phyloP scores from a whole-genome alignment of 2,888 invertebrate genomes.

The Antheraea assamensis region DNA sequence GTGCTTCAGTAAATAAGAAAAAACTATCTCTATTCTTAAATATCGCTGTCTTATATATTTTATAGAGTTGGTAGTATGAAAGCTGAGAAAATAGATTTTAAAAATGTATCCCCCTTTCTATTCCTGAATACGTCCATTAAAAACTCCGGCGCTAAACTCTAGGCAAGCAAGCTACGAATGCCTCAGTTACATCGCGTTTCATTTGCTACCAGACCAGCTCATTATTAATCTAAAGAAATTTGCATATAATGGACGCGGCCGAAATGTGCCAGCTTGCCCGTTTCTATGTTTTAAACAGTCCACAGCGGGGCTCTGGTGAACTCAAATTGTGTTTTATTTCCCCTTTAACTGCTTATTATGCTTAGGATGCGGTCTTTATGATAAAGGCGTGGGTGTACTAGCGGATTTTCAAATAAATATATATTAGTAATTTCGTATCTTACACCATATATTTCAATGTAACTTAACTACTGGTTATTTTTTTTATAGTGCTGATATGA shows the following conservation, averaged over 20 bases:
- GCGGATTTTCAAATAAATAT: neutral
- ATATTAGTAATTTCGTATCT: neutral
- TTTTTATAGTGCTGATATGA: too few relatives aligned
- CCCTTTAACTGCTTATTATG: constrained; percentile 41
- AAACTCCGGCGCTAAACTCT: constrained; percentile 16
- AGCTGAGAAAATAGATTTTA: neutral
- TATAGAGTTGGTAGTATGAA: neutral
- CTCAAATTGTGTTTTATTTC: constrained; percentile 43
- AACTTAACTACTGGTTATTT: too few relatives aligned
- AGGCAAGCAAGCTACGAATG: constrained; percentile 34
- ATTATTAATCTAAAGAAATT: constrained; percentile 60
- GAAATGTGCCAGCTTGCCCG: constrained; percentile 42
- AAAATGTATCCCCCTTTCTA: neutral
- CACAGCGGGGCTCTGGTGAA: constrained; percentile 29
- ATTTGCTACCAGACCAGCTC: constrained; percentile 47
- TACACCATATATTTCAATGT: too few relatives aligned
- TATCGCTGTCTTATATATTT: neutral
- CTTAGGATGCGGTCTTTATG: constrained; percentile 20
- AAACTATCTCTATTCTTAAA: too few relatives aligned
- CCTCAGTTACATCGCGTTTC: constrained; percentile 43
- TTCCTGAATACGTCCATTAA: constrained; percentile 15
- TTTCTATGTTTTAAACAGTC: constrained; percentile 34
- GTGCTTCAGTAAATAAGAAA: too few relatives aligned
- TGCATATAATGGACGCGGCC: constrained; percentile 59
- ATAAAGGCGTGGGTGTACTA: constrained; percentile 18